Evolutionary conservation across 2,797 vertebrate genomes (phyloP).

Genomic region (Lithobates pipiens): DNA sequence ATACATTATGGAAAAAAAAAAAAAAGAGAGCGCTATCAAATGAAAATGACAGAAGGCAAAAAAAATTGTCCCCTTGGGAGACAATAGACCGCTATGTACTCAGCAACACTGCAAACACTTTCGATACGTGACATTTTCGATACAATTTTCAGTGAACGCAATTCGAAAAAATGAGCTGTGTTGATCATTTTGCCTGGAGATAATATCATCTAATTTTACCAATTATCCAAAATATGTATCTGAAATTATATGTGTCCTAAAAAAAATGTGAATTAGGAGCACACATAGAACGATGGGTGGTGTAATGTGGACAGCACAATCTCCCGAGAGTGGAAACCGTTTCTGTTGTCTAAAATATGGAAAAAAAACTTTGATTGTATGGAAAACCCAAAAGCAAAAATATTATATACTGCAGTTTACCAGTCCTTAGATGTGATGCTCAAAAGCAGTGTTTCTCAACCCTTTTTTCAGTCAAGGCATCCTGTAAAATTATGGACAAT

Average conservation of each 20-base stretch:
- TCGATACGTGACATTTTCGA: slow-evolving; percentile 25
- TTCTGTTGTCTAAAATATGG: too few species aligned
- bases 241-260: neutral
- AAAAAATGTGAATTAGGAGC: neutral
- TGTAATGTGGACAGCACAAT: too few species aligned
- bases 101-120: slow-evolving; percentile 3
- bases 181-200: neutral
- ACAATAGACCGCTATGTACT: neutral
- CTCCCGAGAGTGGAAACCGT: too few species aligned
- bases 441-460: too few species aligned
- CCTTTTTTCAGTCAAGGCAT: too few species aligned
- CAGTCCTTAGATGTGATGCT: too few species aligned
- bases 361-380: too few species aligned
- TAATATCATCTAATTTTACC: slow-evolving; percentile 1
- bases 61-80: slow-evolving; percentile 14
- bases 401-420: too few species aligned
- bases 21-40: neutral
- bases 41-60: neutral
- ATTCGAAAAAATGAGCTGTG: neutral
- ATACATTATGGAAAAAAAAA: neutral
- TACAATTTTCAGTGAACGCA: slow-evolving; percentile 18
- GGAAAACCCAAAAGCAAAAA: too few species aligned
- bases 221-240: neutral
- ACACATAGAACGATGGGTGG: too few species aligned
- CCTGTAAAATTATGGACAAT: too few species aligned